Percentiles rank a stretch among this genome's conserved stretches.
Evolutionary conservation across 1,140 invertebrate genomes (phyloP).

Genomic region (Drosophila repleta): DNA sequence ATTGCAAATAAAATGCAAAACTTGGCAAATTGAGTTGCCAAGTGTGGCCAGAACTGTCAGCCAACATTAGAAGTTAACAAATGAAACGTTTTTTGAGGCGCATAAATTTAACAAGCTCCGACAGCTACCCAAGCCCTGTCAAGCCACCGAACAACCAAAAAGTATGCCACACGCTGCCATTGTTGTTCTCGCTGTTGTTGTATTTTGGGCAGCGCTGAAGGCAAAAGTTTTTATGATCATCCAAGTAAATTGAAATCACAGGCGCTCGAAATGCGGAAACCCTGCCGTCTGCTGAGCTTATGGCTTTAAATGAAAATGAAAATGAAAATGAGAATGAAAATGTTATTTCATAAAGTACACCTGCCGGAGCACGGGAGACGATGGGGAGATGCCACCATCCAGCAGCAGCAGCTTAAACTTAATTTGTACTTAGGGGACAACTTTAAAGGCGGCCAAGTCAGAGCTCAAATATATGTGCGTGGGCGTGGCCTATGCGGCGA

Average conservation of each 20-base stretch:
- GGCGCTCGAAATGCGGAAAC: slow-evolving; percentile 10
- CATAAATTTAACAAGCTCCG: slow-evolving; percentile 75
- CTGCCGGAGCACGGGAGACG: slow-evolving; percentile 30
- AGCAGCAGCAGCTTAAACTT: slow-evolving; percentile 46
- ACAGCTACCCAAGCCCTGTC: slow-evolving; percentile 16
- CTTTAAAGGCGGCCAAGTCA: slow-evolving; percentile 46
- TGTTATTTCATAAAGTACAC: slow-evolving; percentile 75
- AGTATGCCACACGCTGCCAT: slow-evolving; percentile 34
- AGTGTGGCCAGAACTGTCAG: slow-evolving; percentile 44
- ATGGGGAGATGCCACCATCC: slow-evolving; percentile 15
- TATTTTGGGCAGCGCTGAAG: slow-evolving; percentile 6
- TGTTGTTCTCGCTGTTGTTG: neutral
- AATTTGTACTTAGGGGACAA: slow-evolving; percentile 58
- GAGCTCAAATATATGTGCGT: neutral
- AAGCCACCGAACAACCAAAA: slow-evolving; percentile 28
- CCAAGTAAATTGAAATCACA: slow-evolving; percentile 75
- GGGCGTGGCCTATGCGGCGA: slow-evolving; percentile 35
- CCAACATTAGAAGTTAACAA: slow-evolving; percentile 56
- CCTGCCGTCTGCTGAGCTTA: slow-evolving; percentile 34
- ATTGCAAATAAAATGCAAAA: slow-evolving; percentile 25
- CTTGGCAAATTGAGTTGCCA: slow-evolving; percentile 51
- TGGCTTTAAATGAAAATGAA: slow-evolving; percentile 33
- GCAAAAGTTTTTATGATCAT: slow-evolving; percentile 62
- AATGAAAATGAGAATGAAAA: slow-evolving; percentile 40
- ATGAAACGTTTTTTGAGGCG: slow-evolving; percentile 46